Evolutionary conservation across 1,140 invertebrate genomes (phyloP), one percentile per base, ranked within the genome.

Genomic region (Scaptodrosophila lebanonensis): DNA sequence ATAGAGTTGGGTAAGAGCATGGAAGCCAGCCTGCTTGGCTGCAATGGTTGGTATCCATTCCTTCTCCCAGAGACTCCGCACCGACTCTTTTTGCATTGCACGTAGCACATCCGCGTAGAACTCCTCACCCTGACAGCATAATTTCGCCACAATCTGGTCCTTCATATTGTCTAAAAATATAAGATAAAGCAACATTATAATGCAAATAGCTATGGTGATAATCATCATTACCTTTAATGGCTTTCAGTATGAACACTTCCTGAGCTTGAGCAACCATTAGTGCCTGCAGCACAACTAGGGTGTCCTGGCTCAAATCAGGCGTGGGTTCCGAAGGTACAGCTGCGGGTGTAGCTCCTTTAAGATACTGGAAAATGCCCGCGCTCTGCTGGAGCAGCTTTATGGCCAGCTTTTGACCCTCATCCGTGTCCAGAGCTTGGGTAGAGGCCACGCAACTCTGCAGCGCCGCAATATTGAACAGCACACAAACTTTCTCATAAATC

Each of bases 191-290:
- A 32, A 7, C 1, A 1, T 17, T 7, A 66, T 51, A 53, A n/a
- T 33, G 2, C 1, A 18, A 29, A 27, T 6, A 3, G 1, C 16
- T 76, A 75, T 36, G 6, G 3, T 9, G n/a, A 36, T 3, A 25
- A 25, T 25, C 8, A 25, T 8, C 22, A 25, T 84, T 87, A 96
- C 95, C 96, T 86, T 94, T 91, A 45, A 96, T 94, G 17, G 97
- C 97, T 89, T 99, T 99, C 51, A 94, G 91, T 38, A 97, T 96
- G 85, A 99, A 96, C 52, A 97, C 93, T 89, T 99, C 98, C 88
- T 99, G 98, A 0, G 96, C 98, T 88, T 99, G 98, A 4, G 98
- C 97, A 0, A 99, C 87, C 97, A 99, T 99, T 36, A 99, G 88
- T 8, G 92, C 89, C 18, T 93, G 91, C 6, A 99, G 88, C 22